phyloP scores from a whole-genome alignment of 2,113 vertebrate genomes.

The Ceyx margarethae region DNA sequence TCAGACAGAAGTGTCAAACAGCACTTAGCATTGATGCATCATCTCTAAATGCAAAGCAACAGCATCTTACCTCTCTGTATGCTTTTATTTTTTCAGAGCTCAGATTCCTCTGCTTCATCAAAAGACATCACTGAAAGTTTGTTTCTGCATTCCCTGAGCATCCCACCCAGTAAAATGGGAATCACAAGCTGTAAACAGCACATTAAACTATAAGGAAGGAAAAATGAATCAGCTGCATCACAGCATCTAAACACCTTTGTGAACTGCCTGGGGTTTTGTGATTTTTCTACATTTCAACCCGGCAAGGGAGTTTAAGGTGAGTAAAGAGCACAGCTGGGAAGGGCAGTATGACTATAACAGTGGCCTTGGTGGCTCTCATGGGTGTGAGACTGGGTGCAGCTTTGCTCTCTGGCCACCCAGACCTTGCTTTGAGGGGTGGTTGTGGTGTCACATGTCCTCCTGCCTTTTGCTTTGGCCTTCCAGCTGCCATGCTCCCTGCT shows the following conservation, averaged over 20 bases:
- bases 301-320: neutral
- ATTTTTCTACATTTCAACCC: neutral
- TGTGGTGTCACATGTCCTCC: neutral
- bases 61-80: neutral
- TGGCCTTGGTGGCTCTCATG: neutral
- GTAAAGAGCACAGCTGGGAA: fast-evolving
- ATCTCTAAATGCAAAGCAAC: neutral
- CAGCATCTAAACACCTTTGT: neutral
- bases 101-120: neutral
- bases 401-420: neutral
- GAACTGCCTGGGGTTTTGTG: neutral
- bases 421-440: neutral
- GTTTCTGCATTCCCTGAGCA: neutral
- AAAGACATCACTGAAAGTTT: neutral
- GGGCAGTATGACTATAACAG: fast-evolving
- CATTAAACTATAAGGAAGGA: neutral
- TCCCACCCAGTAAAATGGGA: neutral
- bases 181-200: neutral
- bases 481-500: neutral
- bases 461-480: neutral
- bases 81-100: neutral
- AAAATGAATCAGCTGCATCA: neutral
- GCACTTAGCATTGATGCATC: neutral
- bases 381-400: neutral
- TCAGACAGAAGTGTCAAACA: neutral